A percentile compares a stretch with the other conserved stretches of the same genome.
Evolutionary conservation across 1,140 invertebrate genomes (phyloP).

Genomic region (Euwallacea similis): DNA sequence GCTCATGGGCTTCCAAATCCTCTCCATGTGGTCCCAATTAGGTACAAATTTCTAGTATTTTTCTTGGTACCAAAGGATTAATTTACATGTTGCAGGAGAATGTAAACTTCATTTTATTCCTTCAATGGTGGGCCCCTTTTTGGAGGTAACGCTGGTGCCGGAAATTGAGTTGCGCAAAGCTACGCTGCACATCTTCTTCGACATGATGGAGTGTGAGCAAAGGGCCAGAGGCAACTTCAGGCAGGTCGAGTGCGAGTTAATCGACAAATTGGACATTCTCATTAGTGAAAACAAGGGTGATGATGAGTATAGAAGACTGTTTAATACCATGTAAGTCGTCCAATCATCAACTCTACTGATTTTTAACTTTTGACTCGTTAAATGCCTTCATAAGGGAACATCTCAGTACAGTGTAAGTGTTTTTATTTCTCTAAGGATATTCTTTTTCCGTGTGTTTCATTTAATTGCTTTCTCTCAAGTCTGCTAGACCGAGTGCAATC

Average conservation of each 20-base stretch:
- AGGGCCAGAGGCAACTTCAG: slow-evolving; percentile 80
- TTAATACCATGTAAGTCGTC: slow-evolving; percentile 88
- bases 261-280: slow-evolving; percentile 90
- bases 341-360: not conserved
- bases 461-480: slow-evolving; percentile 56
- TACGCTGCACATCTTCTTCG: slow-evolving; percentile 93
- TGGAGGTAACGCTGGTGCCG: slow-evolving; percentile 90
- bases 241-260: slow-evolving; percentile 87
- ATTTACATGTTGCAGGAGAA: slow-evolving; percentile 58
- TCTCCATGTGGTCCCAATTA: slow-evolving; percentile 92
- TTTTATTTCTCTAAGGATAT: not conserved
- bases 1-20: slow-evolving; percentile 89
- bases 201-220: slow-evolving; percentile 96
- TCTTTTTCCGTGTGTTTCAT: slow-evolving; percentile 3
- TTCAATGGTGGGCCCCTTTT: slow-evolving; percentile 88
- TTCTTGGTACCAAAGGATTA: not conserved
- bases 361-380: slow-evolving; percentile 19
- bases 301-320: slow-evolving; percentile 87
- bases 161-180: slow-evolving; percentile 85
- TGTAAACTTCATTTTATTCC: slow-evolving; percentile 89
- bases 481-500: slow-evolving; percentile 83
- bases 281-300: slow-evolving; percentile 93
- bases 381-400: slow-evolving; percentile 70
- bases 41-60: slow-evolving; percentile 56
- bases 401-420: slow-evolving; percentile 85